Base-by-base conservation (phyloP, 2,797 vertebrate species). In the Lemur catta region DNA sequence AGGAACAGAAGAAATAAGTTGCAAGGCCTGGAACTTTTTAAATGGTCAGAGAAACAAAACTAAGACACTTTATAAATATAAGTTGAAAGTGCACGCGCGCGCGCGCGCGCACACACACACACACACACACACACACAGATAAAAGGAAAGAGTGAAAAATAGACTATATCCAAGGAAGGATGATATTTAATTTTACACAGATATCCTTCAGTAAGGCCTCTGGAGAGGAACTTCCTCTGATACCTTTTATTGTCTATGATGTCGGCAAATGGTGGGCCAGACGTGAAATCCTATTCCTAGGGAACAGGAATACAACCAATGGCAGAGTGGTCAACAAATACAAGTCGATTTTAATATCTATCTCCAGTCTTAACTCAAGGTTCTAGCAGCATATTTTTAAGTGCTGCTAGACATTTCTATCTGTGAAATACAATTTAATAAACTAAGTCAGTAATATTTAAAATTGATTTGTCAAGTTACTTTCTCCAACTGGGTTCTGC, bases 301-400 rank as follows among this genome's bases (percentile, higher is more conserved):
- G 61, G 57, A 80, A 72, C 1, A 59, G 14, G 61, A 78, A 89
- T 38, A 46, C 30, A 91, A 41, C 35, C n/a, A 4, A 35, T 22
- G 18, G 48, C n/a, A 80, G 35, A 89, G 38, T 20, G 24, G 15
- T 69, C 30, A 87, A 87, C 30, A 91, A 74, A 93, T 26, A 65
- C 1, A 82, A 28, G 8, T 11, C 89, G 75, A 82, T 78, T 93
- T 89, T 35, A 84, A 91, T 95, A 72, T 74, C 76, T 84, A 90
- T 41, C 84, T 80, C 22, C 24, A 75, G 48, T 75, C 11, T 22
- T 90, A 93, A 71, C 5, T 72, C 38, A 74, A 84, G 30, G 28
- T 38, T 94, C 35, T 75, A 74, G 38, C 6, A 76, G 67, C 20
- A 30, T 46, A 85, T 61, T 97, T 72, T 78, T 78, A 92, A 78